Conservation (phyloP, 2,888 invertebrate genomes). For the Sepioteuthis lessoniana region DNA sequence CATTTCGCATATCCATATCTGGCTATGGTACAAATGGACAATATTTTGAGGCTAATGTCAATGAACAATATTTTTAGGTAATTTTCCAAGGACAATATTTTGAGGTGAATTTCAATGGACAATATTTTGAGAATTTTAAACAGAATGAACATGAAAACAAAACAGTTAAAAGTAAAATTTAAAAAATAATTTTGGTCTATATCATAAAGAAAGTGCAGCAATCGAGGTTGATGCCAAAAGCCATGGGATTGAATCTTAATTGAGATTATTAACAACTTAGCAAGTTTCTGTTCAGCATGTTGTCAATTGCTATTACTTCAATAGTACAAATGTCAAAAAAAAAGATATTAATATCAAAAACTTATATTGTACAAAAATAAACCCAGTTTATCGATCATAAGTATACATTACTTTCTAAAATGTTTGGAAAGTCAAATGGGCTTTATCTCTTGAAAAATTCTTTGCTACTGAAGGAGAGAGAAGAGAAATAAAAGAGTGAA, state of each 20-base stretch:
- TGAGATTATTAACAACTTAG: not conserved
- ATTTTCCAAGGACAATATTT: too few species aligned
- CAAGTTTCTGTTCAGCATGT: not conserved
- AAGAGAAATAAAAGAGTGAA: not conserved
- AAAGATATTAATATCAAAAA: not conserved
- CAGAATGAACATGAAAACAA: not conserved
- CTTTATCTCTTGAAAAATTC: not conserved
- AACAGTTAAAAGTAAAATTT: not conserved
- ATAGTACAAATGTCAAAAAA: not conserved
- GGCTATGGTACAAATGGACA: too few species aligned
- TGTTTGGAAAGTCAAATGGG: not conserved
- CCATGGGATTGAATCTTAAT: slow-evolving; percentile 5
- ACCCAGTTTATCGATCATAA: not conserved
- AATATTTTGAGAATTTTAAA: too few species aligned
- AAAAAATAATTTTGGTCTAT: not conserved
- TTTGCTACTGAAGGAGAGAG: not conserved
- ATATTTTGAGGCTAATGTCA: too few species aligned
- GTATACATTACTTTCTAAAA: not conserved
- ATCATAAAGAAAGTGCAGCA: slow-evolving; percentile 44
- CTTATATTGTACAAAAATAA: not conserved
- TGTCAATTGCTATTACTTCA: not conserved
- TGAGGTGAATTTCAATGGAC: too few species aligned
- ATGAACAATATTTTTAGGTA: too few species aligned
- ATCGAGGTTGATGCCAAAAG: slow-evolving; percentile 24
- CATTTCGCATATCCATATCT: too few species aligned